Base-by-base conservation (phyloP, 2,797 vertebrate species). In the Parauchenoglanis ngamensis region DNA sequence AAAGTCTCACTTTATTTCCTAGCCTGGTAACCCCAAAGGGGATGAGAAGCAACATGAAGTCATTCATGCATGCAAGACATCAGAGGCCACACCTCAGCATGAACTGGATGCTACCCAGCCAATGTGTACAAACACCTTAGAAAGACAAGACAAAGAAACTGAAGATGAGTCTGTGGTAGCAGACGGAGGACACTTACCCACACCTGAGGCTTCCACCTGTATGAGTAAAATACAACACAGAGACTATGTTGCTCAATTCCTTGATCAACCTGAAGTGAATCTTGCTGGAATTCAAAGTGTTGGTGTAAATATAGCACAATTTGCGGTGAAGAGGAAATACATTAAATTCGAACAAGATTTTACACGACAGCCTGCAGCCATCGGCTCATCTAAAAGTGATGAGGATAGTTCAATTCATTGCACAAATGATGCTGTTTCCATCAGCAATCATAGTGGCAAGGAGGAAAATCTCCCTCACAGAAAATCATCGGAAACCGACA, bases 271-370 rank as follows among this genome's bases (percentile, higher is more conserved):
- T 23, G 78, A 83, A 52, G 17, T 17, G 15, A 6, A 25, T 76
- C 67, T 44, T 31, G 46, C 40, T 72, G 73, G 40, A 76, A 63
- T 65, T n/a, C 70, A 83, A 44, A 84, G 56, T 83, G 25, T 82
- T 79, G 11, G 21, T 73, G 83, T 87, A 19, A 93, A 85, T 90
- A 94, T 95, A 7, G 93, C 92, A 13, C 93, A 94, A 46, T 93
- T 93, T 83, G 78, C 94, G 70, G 67, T 80, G 68, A 92, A 87
- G 1, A 59, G 85, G 0, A 95, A 77, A 46, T 28, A 31, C 63
- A 17, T 31, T 67, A 7, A 91, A 90, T 61, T 21, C 49, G 3
- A 15, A 25, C 25, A 46, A 57, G 17, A 56, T 5, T 91, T 92
- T 0, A 92, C 92, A n/a, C 89, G 90, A 46, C 82, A 12, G 1